phyloP scores from a whole-genome alignment of 1,140 invertebrate genomes.

The Dendrolimus punctatus region DNA sequence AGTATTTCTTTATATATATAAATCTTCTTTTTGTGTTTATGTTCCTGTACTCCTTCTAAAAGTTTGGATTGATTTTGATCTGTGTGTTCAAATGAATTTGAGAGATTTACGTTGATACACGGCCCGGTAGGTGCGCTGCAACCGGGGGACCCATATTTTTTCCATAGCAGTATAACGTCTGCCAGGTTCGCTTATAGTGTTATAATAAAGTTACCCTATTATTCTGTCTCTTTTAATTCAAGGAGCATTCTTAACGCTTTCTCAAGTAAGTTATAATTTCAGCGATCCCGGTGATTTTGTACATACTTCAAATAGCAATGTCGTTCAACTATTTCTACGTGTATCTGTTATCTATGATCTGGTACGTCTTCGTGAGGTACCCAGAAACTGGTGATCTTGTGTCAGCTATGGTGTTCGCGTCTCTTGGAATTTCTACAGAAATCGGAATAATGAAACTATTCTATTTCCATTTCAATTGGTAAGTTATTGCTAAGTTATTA shows the following conservation, averaged over 20 bases:
- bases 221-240: too few species aligned
- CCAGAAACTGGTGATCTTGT: conserved; percentile 24
- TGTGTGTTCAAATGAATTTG: too few species aligned
- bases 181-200: too few species aligned
- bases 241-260: neutral
- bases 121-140: too few species aligned
- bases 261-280: conserved; percentile 1
- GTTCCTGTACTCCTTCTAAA: too few species aligned
- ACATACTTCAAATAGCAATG: conserved; percentile 13
- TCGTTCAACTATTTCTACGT: conserved; percentile 26
- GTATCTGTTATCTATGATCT: conserved; percentile 32
- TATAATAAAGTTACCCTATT: too few species aligned
- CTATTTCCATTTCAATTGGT: conserved; percentile 13
- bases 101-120: too few species aligned
- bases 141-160: too few species aligned
- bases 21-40: too few species aligned
- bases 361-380: conserved; percentile 34
- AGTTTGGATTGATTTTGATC: too few species aligned
- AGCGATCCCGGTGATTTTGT: conserved; percentile 24
- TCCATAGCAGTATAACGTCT: too few species aligned
- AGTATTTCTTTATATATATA: too few species aligned
- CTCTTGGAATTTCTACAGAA: conserved; percentile 10
- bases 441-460: conserved; percentile 16
- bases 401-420: conserved; percentile 14
- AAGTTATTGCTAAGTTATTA: neutral